Base-by-base conservation (phyloP, 1,140 invertebrate genomes). In the Macrobrachium rosenbergii region DNA sequence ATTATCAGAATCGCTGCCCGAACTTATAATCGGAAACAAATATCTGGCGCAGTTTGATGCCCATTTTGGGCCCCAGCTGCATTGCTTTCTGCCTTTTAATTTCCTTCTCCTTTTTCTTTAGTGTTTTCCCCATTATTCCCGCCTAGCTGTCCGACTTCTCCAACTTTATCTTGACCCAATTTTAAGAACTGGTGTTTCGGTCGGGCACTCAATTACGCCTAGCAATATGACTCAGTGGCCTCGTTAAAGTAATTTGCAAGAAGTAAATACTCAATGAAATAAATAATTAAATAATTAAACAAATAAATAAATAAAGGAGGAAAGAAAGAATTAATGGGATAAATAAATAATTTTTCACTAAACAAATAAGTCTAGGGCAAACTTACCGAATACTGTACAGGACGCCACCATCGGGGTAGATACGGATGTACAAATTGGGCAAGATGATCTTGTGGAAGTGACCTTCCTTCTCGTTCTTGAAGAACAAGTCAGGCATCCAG, bases 401-500 rank as follows among this genome's bases (percentile, higher is more conserved):
- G 90, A 99, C 98, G 77, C 96, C 96, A 83, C 98, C 98, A 90
- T 98, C 95, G 64, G 97, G 97, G 93, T 98, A 98, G 91, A 99
- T 99, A 90, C 98, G 93, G 91, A 99, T 98, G 93, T 99, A 97
- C 83, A 99, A 97, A 92, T 99, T 98, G 79, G 97, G 97, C 96
- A 98, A 97, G 91, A 98, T 98, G 92, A 99, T 99, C 92, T 98
- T 97, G 92, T 99, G 98, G 92, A 98, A 98, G 92, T 98, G 97
- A 67, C 98, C 97, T 91, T 97, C 97, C 92, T 99, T 98, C 93
- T 99, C 98, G 91, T 99, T 99, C 77, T 86, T 90, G 92, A 99
- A 99, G 94, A 99, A 99, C 88, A 99, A 94, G 94, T 99, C 98
- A 19, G 98, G 98, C 97, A 98, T 98, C 97, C 97, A 98, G 81